Conservation (phyloP, 2,888 invertebrate genomes). For the Teinopalpus imperialis region DNA sequence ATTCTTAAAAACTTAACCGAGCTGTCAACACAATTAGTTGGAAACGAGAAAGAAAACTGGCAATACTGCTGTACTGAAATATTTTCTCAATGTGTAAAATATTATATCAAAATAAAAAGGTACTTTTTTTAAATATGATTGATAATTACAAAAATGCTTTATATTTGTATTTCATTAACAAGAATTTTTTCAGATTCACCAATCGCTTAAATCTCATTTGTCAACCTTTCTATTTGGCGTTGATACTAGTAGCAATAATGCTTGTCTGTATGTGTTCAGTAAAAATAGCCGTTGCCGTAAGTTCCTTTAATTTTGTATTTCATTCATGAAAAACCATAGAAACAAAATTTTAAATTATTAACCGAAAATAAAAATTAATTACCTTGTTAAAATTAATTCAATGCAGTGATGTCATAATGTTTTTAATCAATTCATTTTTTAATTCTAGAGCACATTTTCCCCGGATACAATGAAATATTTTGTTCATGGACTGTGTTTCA, state of each 20-base stretch:
- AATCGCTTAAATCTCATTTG: constrained; percentile 64
- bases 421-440: too few species aligned
- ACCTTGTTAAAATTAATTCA: too few species aligned
- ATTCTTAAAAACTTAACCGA: constrained; percentile 56
- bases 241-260: constrained; percentile 62
- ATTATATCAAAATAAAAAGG: constrained; percentile 62
- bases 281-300: constrained; percentile 70
- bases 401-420: too few species aligned
- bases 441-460: constrained; percentile 59
- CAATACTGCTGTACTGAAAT: constrained; percentile 48
- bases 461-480: constrained; percentile 64
- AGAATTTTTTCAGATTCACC: constrained; percentile 56
- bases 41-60: constrained; percentile 41
- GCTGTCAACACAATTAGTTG: constrained; percentile 47
- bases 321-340: too few species aligned
- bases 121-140: too few species aligned
- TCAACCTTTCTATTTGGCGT: constrained; percentile 60
- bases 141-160: too few species aligned
- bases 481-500: constrained; percentile 59
- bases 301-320: too few species aligned
- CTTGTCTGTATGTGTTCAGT: constrained; percentile 71
- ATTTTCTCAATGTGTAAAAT: constrained; percentile 56
- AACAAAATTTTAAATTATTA: too few species aligned
- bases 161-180: too few species aligned
- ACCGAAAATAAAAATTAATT: too few species aligned